A percentile compares a stretch with the other conserved stretches of the same genome.
These are phyloP conservation scores for Loriculus beryllinus DNA, from an alignment of 2,797 vertebrate species.

Conservation along the genomic window DNA sequence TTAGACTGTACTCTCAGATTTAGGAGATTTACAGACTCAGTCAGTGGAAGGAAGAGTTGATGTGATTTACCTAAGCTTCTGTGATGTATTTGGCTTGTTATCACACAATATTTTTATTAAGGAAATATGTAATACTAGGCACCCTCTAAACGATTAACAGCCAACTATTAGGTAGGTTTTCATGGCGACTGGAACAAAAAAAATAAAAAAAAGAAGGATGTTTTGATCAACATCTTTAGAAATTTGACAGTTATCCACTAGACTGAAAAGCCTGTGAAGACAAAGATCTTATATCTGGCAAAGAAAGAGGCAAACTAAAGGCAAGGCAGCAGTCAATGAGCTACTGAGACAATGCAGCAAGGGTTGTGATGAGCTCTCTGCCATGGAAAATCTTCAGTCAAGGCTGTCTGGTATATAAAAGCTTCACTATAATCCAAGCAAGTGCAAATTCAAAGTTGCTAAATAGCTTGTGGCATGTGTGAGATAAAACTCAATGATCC, in stretches of 20 bases:
- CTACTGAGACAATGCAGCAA: background rate
- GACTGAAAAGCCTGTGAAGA: background rate
- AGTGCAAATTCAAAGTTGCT: background rate
- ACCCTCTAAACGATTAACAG: background rate
- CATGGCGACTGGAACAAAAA: background rate
- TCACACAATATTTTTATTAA: slow-evolving; percentile 14
- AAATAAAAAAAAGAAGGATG: background rate
- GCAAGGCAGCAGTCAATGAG: background rate
- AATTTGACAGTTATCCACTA: background rate
- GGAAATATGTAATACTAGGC: background rate
- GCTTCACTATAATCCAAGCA: background rate
- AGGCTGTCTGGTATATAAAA: background rate
- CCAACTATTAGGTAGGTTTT: background rate
- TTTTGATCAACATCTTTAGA: background rate
- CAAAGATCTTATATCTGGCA: background rate
- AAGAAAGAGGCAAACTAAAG: background rate
- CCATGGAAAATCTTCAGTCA: background rate
- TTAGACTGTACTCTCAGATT: slow-evolving; percentile 26
- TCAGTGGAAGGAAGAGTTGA: slow-evolving; percentile 29
- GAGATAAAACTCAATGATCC: background rate
- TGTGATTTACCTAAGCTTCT: slow-evolving; percentile 34
- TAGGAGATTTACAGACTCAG: slow-evolving; percentile 14
- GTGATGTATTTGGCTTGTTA: slow-evolving; percentile 27
- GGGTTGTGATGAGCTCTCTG: background rate
- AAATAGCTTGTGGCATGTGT: background rate